Base-by-base conservation (phyloP, 2,113 vertebrate genomes). In the Probosciger aterrimus region DNA sequence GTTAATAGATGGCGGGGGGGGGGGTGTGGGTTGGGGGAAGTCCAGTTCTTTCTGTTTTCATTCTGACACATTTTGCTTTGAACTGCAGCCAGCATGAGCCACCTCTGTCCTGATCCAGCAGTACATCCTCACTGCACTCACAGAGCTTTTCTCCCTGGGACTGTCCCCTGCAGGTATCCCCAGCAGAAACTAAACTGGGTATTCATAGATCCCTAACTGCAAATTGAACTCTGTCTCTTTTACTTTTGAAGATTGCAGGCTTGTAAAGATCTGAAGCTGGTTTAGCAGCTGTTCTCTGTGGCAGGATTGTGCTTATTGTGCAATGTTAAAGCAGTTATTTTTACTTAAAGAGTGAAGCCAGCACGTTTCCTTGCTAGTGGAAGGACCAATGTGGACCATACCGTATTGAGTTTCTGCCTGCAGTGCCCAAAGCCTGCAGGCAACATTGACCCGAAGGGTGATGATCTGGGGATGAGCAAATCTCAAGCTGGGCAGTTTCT, bases 301-400 rank as follows among this genome's bases (percentile, higher is more conserved):
- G 41, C 41, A 44, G 41, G 70, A 9, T 0, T 19, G 44, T 65
- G 77, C 86, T 67, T 1, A 4, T 11, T 81, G 77, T 11, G 68
- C 68, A 43, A 0, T 35, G 14, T 9, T 6, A n/a, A 6, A 44
- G 1, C 69, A 23, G 11, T 47, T 41, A 6, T 18, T 76, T 46
- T 7, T 11, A 1, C 18, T 50, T 50, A 6, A 2, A n/a, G 30
- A 53, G 28, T 14, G 53, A 30, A 90, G 39, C 28, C 46, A 69
- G 62, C 1, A 0, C 7, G 44, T 24, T 37, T 46, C 39, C 70
- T 11, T 17, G 87, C 52, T 82, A 71, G 70, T 11, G 7, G 60
- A 43, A 30, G 68, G 50, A 59, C 4, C 31, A 59, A 1, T 7
- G 3, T 10, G 37, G 69, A 6, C 31, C 10, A 13, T 1, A 0